These are phyloP conservation scores for Cyrtonyx montezumae DNA, from an alignment of 2,113 vertebrate genomes.

Conservation along the genomic window DNA sequence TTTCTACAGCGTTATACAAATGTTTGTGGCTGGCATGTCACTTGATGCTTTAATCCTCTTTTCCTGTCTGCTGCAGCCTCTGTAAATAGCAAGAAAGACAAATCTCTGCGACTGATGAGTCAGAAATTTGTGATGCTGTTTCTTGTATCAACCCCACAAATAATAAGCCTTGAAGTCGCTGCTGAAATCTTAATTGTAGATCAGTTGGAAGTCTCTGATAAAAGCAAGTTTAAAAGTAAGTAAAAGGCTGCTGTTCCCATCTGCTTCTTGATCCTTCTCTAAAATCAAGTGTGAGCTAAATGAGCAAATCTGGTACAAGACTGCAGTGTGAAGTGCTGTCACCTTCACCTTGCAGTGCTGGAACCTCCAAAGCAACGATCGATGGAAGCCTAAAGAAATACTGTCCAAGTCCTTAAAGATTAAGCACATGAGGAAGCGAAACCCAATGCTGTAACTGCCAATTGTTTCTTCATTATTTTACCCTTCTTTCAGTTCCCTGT, in stretches of 20 bases:
- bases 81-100: slow-evolving; percentile 95
- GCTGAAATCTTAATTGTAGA: slow-evolving; percentile 97
- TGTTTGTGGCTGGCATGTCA: slow-evolving; percentile 27
- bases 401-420: not conserved
- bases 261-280: not conserved
- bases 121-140: slow-evolving; percentile 99
- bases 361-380: not conserved
- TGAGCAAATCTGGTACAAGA: not conserved
- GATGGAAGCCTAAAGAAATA: not conserved
- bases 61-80: slow-evolving; percentile 79
- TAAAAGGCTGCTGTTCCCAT: not conserved
- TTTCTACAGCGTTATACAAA: not conserved
- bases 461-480: slow-evolving; percentile 33
- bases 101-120: slow-evolving; percentile 96
- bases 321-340: not conserved
- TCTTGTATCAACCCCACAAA: slow-evolving; percentile 88
- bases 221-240: slow-evolving; percentile 99
- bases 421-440: slow-evolving; percentile 27
- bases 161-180: slow-evolving; percentile 93
- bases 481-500: slow-evolving; percentile 25
- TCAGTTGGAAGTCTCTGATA: slow-evolving; percentile 88
- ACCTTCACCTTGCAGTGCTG: not conserved
- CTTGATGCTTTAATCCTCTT: slow-evolving; percentile 55
- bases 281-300: not conserved
- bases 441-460: not conserved